Evolutionary conservation across 2,888 invertebrate species (phyloP).

Genomic region (Tricholauxania praeusta): DNA sequence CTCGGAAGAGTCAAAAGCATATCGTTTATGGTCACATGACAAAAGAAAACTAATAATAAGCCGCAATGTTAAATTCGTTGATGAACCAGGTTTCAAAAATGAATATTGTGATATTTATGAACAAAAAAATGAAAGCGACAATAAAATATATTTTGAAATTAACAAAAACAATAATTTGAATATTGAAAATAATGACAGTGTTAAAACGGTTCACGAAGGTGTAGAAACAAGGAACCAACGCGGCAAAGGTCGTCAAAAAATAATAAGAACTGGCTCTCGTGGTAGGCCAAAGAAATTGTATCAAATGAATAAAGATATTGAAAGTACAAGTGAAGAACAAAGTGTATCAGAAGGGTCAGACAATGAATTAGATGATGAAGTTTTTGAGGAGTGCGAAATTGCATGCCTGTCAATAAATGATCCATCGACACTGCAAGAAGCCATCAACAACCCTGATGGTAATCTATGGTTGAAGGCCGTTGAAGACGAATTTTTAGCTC

Average conservation of each 20-base stretch:
- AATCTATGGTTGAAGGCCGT: background rate
- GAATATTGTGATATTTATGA: slow-evolving; percentile 38
- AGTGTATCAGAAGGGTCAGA: background rate
- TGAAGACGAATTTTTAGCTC: background rate
- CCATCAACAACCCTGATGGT: background rate
- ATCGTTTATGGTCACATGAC: slow-evolving; percentile 39
- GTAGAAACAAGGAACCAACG: slow-evolving; percentile 18
- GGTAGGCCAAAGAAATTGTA: slow-evolving; percentile 24
- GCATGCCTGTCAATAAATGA: background rate
- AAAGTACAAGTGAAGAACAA: too few relatives aligned
- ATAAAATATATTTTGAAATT: slow-evolving; percentile 33
- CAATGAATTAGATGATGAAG: background rate
- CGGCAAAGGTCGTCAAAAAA: slow-evolving; percentile 42
- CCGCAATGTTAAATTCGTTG: slow-evolving; percentile 42
- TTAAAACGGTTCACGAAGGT: background rate
- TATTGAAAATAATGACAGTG: too few relatives aligned
- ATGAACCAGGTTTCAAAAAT: slow-evolving; percentile 37
- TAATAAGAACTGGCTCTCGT: slow-evolving; percentile 30
- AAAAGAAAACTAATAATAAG: slow-evolving; percentile 41
- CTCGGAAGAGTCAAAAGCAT: slow-evolving; percentile 42
- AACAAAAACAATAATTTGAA: background rate
- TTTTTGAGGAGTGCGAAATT: background rate
- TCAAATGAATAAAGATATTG: background rate
- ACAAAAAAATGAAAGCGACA: slow-evolving; percentile 27
- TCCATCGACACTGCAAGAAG: slow-evolving; percentile 1